phyloP scores from a whole-genome alignment of 1,140 invertebrate species.

The Melanaphis sacchari region DNA sequence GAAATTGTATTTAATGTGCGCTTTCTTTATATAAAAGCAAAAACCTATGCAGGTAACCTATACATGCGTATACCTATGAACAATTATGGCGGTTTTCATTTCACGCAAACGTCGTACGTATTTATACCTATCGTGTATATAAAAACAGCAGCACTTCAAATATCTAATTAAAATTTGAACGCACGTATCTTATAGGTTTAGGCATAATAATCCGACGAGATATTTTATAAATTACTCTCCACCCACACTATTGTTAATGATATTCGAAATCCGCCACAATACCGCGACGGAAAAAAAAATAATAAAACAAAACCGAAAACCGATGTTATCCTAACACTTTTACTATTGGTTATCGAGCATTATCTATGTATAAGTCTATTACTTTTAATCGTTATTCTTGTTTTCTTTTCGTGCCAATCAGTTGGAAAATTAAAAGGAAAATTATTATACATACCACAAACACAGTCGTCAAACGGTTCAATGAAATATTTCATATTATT shows the following conservation, averaged over 20 bases:
- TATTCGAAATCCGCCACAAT: slow-evolving; percentile 15
- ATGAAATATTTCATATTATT: not conserved
- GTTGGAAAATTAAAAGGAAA: not conserved
- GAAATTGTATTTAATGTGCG: not conserved
- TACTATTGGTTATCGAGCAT: slow-evolving; percentile 16
- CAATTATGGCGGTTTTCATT: not conserved
- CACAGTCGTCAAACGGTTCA: not conserved
- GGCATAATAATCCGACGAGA: not conserved
- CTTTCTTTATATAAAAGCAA: slow-evolving; percentile 28
- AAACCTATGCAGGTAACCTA: not conserved
- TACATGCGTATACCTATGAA: not conserved
- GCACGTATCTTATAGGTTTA: not conserved
- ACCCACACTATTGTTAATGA: not conserved
- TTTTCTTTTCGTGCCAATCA: not conserved
- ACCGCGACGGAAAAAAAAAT: not conserved
- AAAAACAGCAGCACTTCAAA: not conserved
- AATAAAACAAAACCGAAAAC: slow-evolving; percentile 2
- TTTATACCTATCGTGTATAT: not conserved
- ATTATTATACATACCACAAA: not conserved
- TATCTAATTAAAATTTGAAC: slow-evolving; percentile 23
- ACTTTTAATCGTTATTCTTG: no score
- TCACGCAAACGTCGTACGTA: not conserved
- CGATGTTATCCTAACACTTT: not conserved
- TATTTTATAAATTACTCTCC: not conserved
- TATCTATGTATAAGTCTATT: not conserved